A percentile compares a stretch with the other conserved stretches of the same genome.
Conservation (phyloP, 2,797 vertebrate genomes). For the Buphagus erythrorhynchus region DNA sequence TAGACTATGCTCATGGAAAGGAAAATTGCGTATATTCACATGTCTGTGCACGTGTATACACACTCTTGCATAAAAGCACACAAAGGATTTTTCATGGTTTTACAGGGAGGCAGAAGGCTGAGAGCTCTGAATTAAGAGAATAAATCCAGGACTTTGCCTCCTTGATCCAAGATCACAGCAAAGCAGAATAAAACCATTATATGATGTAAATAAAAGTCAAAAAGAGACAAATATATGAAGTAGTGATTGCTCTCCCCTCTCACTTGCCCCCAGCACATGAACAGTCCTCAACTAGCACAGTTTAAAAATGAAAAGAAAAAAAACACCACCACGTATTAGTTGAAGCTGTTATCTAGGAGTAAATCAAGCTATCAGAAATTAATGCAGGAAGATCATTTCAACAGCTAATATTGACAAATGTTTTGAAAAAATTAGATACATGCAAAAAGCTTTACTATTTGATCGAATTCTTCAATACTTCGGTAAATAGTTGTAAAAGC, state of each 20-base stretch:
- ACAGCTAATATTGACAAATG: not conserved
- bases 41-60: rapidly evolving
- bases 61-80: not conserved
- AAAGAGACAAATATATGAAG: not conserved
- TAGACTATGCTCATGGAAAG: not conserved
- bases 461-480: not conserved
- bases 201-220: not conserved
- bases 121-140: not conserved
- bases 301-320: not conserved
- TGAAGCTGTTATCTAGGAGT: not conserved
- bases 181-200: not conserved
- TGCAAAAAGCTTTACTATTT: not conserved
- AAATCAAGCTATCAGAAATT: not conserved
- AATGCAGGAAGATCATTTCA: not conserved
- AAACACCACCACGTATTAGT: not conserved
- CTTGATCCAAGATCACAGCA: not conserved
- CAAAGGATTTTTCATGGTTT: not conserved
- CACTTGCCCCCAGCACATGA: not conserved
- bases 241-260: not conserved
- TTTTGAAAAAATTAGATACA: not conserved
- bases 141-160: not conserved
- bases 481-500: not conserved
- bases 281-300: not conserved
- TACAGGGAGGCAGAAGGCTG: not conserved
- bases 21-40: not conserved